These are phyloP conservation scores for Sinocyclocheilus grahami DNA, from an alignment of 2,113 vertebrate species.

Conservation along the genomic window DNA sequence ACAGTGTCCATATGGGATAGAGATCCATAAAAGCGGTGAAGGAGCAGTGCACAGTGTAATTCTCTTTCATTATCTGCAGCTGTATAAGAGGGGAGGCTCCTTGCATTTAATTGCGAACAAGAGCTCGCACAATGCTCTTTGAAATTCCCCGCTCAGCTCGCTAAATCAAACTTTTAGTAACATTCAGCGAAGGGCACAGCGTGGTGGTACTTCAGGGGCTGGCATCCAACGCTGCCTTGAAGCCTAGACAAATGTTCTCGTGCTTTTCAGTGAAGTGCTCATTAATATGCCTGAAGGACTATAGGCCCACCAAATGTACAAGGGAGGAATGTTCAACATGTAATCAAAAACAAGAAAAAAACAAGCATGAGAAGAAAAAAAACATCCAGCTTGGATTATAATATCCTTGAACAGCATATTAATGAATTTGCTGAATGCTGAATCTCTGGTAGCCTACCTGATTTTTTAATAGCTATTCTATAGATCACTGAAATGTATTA, in stretches of 20 bases:
- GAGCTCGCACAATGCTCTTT: constrained; percentile 53
- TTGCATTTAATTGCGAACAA: constrained; percentile 62
- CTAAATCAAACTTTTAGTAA: constrained; percentile 61
- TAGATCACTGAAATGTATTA: not conserved
- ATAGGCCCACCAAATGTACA: constrained; percentile 13
- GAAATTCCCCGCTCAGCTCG: constrained; percentile 50
- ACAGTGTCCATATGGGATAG: constrained; percentile 57
- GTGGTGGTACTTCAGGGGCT: constrained; percentile 41
- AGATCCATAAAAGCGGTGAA: constrained; percentile 64
- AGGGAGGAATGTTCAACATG: not conserved
- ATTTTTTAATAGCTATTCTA: not conserved
- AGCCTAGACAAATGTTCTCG: constrained; percentile 16
- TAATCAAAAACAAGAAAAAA: not conserved
- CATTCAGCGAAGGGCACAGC: constrained; percentile 47
- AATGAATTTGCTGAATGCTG: not conserved
- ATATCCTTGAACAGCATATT: not conserved
- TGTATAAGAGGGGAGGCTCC: constrained; percentile 53
- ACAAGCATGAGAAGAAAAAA: not conserved
- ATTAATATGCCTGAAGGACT: constrained; percentile 40
- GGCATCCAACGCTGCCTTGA: not conserved
- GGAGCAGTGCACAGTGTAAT: constrained; percentile 57
- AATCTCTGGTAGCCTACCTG: not conserved
- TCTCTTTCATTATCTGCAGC: constrained; percentile 55
- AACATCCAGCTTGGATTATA: not conserved
- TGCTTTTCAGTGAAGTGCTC: constrained; percentile 30